phyloP scores from a whole-genome alignment of 1,140 invertebrate species.

The Heliconius hermathena region DNA sequence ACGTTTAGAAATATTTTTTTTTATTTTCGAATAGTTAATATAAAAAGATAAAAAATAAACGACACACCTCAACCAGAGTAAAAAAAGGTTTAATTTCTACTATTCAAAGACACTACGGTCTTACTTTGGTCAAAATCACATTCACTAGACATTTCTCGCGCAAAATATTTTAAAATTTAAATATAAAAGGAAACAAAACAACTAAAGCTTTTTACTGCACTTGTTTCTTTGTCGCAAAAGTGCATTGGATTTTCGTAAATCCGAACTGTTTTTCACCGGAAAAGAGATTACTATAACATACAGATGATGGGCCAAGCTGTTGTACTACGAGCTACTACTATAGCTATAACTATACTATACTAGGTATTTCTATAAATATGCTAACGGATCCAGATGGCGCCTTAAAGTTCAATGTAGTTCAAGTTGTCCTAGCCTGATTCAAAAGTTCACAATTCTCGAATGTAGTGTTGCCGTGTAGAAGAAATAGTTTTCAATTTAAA shows the following conservation, averaged over 20 bases:
- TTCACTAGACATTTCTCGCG: background rate
- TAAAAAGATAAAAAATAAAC: no score
- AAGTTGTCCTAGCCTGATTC: constrained; percentile 15
- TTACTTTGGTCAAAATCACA: background rate
- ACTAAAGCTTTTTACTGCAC: constrained; percentile 10
- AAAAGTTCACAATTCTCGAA: constrained; percentile 20
- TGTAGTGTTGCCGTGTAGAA: constrained; percentile 19
- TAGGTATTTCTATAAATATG: constrained; percentile 8
- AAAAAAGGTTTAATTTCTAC: background rate
- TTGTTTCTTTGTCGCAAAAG: constrained; percentile 14
- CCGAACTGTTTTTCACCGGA: background rate
- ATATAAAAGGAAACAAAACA: background rate
- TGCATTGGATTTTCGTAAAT: constrained; percentile 12
- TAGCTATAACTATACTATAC: no score
- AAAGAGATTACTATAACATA: constrained; percentile 6
- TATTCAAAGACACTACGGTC: background rate
- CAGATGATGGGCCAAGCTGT: constrained; percentile 10
- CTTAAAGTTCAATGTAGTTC: constrained; percentile 18
- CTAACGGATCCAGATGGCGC: constrained; percentile 25
- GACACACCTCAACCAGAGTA: no score
- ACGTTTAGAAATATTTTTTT: no score
- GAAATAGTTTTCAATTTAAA: background rate
- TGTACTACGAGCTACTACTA: background rate
- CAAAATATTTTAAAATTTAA: constrained; percentile 11
- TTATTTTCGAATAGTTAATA: no score